Conservation (phyloP, 2,797 vertebrate genomes). For the Chromis chromis region DNA sequence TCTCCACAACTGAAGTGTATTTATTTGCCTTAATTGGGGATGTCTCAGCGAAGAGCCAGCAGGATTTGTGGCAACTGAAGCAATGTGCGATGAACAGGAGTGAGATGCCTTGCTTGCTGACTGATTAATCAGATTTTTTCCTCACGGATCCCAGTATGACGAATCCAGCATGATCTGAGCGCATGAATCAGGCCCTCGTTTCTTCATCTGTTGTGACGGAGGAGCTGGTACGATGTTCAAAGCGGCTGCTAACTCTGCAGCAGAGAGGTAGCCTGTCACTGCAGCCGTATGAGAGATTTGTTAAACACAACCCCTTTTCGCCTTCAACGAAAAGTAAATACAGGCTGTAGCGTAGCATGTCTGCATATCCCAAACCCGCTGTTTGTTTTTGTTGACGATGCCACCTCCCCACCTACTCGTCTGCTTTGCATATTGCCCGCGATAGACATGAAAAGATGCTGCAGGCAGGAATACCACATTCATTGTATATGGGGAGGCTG, state of each 20-base stretch:
- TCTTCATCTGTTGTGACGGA: conserved; percentile 23
- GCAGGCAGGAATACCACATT: conserved; percentile 10
- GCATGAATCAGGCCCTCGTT: conserved; percentile 41
- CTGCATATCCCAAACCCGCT: conserved; percentile 39
- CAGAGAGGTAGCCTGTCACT: conserved; percentile 29
- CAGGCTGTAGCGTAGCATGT: conserved; percentile 21
- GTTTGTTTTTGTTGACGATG: conserved; percentile 44
- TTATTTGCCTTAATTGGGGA: conserved; percentile 34
- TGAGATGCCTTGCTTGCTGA: conserved; percentile 21
- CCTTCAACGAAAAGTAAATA: conserved; percentile 33
- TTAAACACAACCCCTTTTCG: conserved; percentile 23
- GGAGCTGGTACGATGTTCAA: conserved; percentile 30
- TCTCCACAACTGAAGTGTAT: conserved; percentile 3
- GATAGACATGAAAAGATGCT: conserved; percentile 18
- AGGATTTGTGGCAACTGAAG: conserved; percentile 35
- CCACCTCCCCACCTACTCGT: conserved; percentile 26
- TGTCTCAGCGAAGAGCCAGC: conserved; percentile 19
- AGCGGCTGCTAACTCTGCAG: conserved; percentile 27
- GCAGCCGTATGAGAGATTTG: conserved; percentile 37
- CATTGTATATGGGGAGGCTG: conserved; percentile 2
- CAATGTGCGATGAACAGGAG: conserved; percentile 33
- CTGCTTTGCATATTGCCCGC: conserved; percentile 39
- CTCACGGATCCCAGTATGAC: conserved; percentile 27
- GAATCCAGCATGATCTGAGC: conserved; percentile 39
- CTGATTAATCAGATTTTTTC: conserved; percentile 46